phyloP scores from a whole-genome alignment of 2,113 vertebrate species.

The Nannospalax galili region DNA sequence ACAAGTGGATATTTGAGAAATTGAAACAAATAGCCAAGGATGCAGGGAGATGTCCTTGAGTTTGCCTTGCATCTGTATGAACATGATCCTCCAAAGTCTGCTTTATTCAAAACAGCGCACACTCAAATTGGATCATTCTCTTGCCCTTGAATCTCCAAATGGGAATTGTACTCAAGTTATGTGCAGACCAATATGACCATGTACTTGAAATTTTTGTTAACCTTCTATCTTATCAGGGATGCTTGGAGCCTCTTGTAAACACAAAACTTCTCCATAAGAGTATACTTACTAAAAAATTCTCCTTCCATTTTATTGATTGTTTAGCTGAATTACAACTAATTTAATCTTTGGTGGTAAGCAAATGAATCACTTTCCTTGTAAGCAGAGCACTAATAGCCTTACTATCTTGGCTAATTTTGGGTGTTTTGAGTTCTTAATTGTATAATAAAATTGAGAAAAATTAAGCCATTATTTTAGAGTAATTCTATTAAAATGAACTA shows the following conservation, averaged over 20 bases:
- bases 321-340: constrained; percentile 37
- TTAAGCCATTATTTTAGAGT: constrained; percentile 61
- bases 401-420: constrained; percentile 56
- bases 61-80: background rate
- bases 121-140: background rate
- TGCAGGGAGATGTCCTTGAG: background rate
- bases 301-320: constrained; percentile 13
- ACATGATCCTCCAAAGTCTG: background rate
- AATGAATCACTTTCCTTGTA: constrained; percentile 55
- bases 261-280: constrained; percentile 32
- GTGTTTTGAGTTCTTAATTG: constrained; percentile 63
- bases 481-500: constrained; percentile 70
- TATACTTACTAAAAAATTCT: constrained; percentile 27
- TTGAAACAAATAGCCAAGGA: constrained; percentile 2
- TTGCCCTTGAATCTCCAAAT: constrained; percentile 41
- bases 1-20: constrained; percentile 42
- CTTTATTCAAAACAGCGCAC: constrained; percentile 46
- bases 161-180: constrained; percentile 25
- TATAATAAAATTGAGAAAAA: constrained; percentile 69
- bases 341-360: constrained; percentile 41
- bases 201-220: constrained; percentile 31
- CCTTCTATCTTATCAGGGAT: background rate
- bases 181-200: constrained; percentile 6
- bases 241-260: constrained; percentile 39
- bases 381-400: constrained; percentile 47